phyloP scores from a whole-genome alignment of 2,113 vertebrate genomes.

The Ceyx melanurus region DNA sequence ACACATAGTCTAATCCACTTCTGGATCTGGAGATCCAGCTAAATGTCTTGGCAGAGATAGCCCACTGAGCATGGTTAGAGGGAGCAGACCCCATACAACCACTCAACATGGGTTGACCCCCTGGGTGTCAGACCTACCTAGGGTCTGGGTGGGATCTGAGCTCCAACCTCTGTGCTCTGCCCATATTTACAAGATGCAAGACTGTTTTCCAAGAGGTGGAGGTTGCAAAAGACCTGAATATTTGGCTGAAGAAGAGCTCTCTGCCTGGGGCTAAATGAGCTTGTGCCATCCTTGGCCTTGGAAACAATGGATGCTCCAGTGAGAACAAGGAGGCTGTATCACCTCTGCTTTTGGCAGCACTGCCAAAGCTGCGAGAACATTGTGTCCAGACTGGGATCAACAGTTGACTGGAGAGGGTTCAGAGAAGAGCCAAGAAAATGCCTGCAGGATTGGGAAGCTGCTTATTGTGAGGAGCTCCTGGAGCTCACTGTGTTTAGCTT shows the following conservation, averaged over 20 bases:
- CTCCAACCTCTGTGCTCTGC: background rate
- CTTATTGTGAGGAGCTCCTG: background rate
- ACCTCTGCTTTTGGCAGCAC: background rate
- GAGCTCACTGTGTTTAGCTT: background rate
- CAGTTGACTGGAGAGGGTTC: background rate
- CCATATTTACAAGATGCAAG: fast-evolving
- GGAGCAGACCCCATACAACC: fast-evolving
- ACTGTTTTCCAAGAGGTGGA: background rate
- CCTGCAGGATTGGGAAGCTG: background rate
- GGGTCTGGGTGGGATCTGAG: background rate
- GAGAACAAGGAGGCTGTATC: background rate
- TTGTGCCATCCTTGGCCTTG: background rate
- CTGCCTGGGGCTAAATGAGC: background rate
- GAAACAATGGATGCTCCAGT: fast-evolving
- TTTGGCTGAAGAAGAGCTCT: background rate
- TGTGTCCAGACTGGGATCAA: background rate
- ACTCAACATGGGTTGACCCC: fast-evolving
- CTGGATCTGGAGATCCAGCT: background rate
- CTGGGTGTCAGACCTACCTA: background rate
- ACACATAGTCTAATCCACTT: background rate
- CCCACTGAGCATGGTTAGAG: fast-evolving
- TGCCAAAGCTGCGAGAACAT: background rate
- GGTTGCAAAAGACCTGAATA: fast-evolving
- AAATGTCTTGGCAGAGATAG: fast-evolving
- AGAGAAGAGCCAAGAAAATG: background rate